These are phyloP conservation scores for Euleptes europaea DNA, from an alignment of 2,113 vertebrate genomes.

Conservation along the genomic window DNA sequence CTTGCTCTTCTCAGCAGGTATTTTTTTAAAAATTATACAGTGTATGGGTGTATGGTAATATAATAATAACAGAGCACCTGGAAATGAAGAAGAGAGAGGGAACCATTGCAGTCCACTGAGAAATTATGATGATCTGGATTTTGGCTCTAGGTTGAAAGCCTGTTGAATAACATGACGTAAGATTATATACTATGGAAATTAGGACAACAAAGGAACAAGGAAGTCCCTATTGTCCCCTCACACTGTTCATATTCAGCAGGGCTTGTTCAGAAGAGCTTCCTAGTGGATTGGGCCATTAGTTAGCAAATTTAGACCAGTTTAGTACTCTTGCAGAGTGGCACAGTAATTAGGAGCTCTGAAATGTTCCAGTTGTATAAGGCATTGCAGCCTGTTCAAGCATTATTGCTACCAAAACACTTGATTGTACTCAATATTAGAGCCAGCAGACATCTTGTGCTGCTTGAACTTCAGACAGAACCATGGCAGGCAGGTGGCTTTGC, in stretches of 20 bases:
- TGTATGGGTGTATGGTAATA: no score
- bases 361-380: not conserved
- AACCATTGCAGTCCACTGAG: not conserved
- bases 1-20: not conserved
- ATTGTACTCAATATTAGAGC: not conserved
- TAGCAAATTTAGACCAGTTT: not conserved
- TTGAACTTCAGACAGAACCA: conserved; percentile 17
- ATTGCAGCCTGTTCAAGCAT: not conserved
- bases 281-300: not conserved
- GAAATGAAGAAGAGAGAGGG: not conserved
- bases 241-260: not conserved
- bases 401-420: not conserved
- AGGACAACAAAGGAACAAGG: not conserved
- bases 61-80: not conserved
- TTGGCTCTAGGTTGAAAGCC: not conserved
- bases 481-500: conserved; percentile 6
- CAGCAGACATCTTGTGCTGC: conserved; percentile 11
- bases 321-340: conserved; percentile 18
- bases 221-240: not conserved
- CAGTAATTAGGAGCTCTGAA: not conserved
- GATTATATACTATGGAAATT: not conserved
- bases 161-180: not conserved
- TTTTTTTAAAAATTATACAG: not conserved
- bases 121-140: not conserved
- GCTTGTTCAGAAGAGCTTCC: not conserved